Evolutionary conservation across 2,888 invertebrate species (phyloP), one percentile per base, ranked within the genome.

Genomic region (Mycalesis mineus): DNA sequence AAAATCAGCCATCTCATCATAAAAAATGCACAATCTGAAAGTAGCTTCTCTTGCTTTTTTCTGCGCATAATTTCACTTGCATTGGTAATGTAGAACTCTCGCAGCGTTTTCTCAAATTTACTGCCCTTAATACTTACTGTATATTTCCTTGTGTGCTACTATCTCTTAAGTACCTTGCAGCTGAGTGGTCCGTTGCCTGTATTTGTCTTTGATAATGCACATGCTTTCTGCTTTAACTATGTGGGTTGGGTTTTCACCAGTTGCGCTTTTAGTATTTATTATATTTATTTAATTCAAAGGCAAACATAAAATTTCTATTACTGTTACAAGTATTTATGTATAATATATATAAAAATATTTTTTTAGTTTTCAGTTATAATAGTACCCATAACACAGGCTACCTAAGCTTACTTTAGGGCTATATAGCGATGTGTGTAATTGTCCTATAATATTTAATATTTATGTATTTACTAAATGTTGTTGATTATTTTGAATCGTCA

Each of bases 101-200:
- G 58, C 57, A 64, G 51, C 56, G 48, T 55, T 60, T 60, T 63
- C 59, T 70, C 72, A 67, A 76, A 77, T 71, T 72, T 73, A 75
- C 70, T 68, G 74, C 68, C 71, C 63, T 68, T 77, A 78, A 78
- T 80, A 77, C 71, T 72, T 75, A 73, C 67, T 54, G 55, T 52
- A 52, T 65, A 63, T 65, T 63, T 66, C 57, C 69, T 55, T 49
- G 65, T 65, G 65, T 56, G 53, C 70, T 58, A 47, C 66, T 63
- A 5, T n/a, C 65, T 55, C 65, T 54, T 14, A 31, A 59, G 56
- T 54, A 22, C 22, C 22, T 22, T 44, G 41, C 15, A 29, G 47
- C 42, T 57, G 60, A 59, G 59, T 62, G 59, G 62, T 57, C 4
- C 36, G 11, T 55, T 33, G 44, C 36, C 47, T 51, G 59, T 64